Conservation (phyloP, 1,140 invertebrate species). For the Ylistrum balloti region DNA sequence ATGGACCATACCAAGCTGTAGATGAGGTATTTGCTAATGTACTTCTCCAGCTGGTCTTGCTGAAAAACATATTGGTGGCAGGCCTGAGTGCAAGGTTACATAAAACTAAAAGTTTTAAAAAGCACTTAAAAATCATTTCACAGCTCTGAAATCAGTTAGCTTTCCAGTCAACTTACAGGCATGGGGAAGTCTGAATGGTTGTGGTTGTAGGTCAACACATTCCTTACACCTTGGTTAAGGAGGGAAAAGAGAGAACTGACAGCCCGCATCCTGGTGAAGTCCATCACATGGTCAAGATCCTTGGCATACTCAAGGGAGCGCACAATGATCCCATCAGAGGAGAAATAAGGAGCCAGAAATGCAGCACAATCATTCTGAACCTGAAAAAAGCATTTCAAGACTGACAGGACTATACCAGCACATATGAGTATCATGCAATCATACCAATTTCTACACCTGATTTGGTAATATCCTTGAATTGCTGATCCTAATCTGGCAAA, state of each 20-base stretch:
- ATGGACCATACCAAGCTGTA: constrained; percentile 99
- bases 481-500: neutral
- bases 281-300: constrained; percentile 98
- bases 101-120: no score
- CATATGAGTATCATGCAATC: no score
- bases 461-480: no score
- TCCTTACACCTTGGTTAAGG: constrained; percentile 95
- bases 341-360: constrained; percentile 93
- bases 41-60: constrained; percentile 95
- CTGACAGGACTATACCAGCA: no score
- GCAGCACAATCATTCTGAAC: constrained; percentile 94
- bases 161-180: constrained; percentile 80
- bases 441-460: no score
- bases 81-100: neutral
- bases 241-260: constrained; percentile 98
- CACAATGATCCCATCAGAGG: constrained; percentile 95
- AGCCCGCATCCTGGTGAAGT: constrained; percentile 97
- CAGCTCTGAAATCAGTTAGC: neutral
- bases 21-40: constrained; percentile 95
- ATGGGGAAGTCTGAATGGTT: constrained; percentile 97
- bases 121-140: neutral
- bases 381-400: constrained; percentile 79
- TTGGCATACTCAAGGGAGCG: constrained; percentile 95
- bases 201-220: constrained; percentile 96
- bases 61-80: constrained; percentile 77